phyloP scores from a whole-genome alignment of 2,113 vertebrate genomes.

The Anser brachyrhynchus region DNA sequence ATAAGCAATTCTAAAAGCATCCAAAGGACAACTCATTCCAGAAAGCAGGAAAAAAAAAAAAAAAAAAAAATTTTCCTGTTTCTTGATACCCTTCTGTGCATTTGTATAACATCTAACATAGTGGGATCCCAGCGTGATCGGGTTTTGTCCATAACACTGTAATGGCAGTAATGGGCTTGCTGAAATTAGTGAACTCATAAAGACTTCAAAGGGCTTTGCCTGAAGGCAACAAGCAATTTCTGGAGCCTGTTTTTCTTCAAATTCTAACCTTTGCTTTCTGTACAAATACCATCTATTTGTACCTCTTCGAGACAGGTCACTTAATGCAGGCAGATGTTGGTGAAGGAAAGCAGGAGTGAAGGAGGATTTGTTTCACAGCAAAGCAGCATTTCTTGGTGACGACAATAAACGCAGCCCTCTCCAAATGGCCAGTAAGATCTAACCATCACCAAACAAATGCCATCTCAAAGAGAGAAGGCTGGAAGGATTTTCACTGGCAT shows the following conservation, averaged over 20 bases:
- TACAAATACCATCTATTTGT: neutral
- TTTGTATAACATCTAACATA: neutral
- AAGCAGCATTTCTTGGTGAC: neutral
- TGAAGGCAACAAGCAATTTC: neutral
- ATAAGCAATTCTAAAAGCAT: neutral
- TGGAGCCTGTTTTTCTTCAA: neutral
- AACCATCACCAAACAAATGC: neutral
- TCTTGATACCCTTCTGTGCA: neutral
- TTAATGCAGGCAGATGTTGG: neutral
- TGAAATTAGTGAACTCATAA: slow-evolving; percentile 12
- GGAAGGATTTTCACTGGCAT: neutral
- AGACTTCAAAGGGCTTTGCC: neutral
- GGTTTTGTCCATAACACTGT: neutral
- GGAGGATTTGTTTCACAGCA: neutral
- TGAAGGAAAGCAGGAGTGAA: neutral
- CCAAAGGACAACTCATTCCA: neutral
- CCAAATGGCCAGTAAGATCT: neutral
- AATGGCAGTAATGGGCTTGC: neutral
- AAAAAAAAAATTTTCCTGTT: neutral
- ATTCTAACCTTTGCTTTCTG: neutral
- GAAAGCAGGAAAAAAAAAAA: neutral
- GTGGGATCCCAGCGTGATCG: neutral
- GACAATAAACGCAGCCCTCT: neutral
- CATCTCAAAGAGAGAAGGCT: neutral
- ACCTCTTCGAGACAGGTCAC: neutral